Conservation (phyloP, 2,888 invertebrate species). For the Alsophila aescularia region DNA sequence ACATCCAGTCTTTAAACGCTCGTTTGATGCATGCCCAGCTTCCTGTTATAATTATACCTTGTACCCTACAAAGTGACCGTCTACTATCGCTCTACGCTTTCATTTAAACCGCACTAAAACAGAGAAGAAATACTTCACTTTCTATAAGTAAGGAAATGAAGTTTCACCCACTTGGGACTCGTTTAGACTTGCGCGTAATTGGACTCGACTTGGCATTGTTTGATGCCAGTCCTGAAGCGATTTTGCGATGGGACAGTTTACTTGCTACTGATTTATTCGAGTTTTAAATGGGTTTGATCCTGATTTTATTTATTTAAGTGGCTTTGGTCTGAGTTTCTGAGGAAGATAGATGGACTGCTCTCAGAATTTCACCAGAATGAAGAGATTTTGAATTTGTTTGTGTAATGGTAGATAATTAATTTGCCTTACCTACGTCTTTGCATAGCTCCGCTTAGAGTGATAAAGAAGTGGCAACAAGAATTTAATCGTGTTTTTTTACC, state of each 20-base stretch:
- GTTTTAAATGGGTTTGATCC: conserved; percentile 44
- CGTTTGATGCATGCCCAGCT: too few species aligned
- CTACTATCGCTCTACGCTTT: conserved; percentile 17
- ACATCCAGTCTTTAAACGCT: too few species aligned
- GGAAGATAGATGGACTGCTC: conserved; percentile 4
- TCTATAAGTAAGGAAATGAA: conserved; percentile 78
- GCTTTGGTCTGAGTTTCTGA: conserved; percentile 13
- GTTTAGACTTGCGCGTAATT: conserved; percentile 72
- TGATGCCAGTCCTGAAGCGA: conserved; percentile 60
- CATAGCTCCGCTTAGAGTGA: too few species aligned
- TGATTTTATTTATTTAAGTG: conserved; percentile 21
- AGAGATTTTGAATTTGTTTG: not conserved
- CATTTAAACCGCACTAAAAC: conserved; percentile 48
- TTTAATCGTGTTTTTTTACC: too few species aligned
- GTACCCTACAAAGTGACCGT: too few species aligned
- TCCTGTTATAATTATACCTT: not conserved
- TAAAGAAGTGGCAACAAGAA: too few species aligned
- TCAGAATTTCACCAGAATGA: not conserved
- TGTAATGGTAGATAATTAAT: too few species aligned
- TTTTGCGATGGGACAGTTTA: conserved; percentile 50
- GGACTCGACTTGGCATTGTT: conserved; percentile 74
- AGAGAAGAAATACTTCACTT: conserved; percentile 68
- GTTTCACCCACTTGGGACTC: conserved; percentile 69
- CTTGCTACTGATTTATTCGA: conserved; percentile 50
- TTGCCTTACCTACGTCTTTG: too few species aligned